These are phyloP conservation scores for Cheirogaleus major DNA, from an alignment of 2,797 vertebrate species.

Conservation along the genomic window DNA sequence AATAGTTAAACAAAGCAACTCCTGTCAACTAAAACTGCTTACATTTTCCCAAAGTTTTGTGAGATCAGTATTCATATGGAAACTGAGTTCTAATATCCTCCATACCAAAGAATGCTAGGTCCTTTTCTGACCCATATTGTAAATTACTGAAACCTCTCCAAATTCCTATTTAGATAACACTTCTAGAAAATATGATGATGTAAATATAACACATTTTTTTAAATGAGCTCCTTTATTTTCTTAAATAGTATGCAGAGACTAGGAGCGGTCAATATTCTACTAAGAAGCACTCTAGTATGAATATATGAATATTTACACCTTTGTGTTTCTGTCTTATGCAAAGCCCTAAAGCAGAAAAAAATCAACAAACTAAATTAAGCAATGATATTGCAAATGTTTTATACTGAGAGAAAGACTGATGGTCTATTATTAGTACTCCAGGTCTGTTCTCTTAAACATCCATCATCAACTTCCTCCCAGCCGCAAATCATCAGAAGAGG, in stretches of 20 bases:
- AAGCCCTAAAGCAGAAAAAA: background rate
- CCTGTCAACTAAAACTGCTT: background rate
- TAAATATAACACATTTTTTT: background rate
- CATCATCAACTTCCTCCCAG: background rate
- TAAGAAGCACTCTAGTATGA: background rate
- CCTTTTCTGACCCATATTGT: background rate
- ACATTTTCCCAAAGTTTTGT: background rate
- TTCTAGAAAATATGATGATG: background rate
- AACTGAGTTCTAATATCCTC: background rate
- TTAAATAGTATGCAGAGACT: background rate
- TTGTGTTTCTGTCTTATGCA: conserved; percentile 1
- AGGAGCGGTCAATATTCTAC: background rate
- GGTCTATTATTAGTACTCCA: background rate
- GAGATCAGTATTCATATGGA: background rate
- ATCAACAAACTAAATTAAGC: background rate
- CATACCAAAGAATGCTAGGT: background rate
- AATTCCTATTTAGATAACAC: background rate
- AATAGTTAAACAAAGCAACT: background rate
- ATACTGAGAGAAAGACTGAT: background rate
- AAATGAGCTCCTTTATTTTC: background rate
- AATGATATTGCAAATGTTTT: background rate
- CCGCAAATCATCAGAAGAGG: background rate
- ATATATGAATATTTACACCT: background rate
- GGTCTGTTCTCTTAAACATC: background rate
- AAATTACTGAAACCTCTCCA: background rate